Evolutionary conservation across 2,113 vertebrate species (phyloP).

Genomic region (human): DNA sequence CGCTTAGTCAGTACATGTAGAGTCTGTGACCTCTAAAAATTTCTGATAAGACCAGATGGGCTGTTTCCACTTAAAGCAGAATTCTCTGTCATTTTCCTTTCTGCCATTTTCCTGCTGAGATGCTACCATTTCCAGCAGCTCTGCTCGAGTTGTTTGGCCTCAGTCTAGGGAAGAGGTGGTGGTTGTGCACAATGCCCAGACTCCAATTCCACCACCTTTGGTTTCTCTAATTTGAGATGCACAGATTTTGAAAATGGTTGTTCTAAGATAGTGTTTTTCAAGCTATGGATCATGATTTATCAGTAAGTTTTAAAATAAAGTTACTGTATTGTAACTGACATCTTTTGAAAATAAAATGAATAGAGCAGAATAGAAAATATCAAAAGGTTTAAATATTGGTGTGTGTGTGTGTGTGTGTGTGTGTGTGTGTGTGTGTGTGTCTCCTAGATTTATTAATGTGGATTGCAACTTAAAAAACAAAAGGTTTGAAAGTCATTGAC

Average conservation of each 20-base stretch:
- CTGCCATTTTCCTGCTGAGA: neutral
- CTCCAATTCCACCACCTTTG: neutral
- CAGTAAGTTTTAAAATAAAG: neutral
- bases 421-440: neutral
- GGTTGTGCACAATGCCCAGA: too few relatives aligned
- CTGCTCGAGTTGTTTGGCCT: neutral
- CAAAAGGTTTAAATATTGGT: neutral
- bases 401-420: neutral
- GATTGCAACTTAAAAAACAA: neutral
- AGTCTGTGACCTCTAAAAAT: neutral
- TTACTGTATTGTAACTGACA: neutral
- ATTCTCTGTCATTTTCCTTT: neutral
- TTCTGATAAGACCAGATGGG: neutral
- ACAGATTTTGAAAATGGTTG: neutral
- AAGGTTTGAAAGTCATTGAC: neutral
- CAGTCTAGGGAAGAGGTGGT: neutral
- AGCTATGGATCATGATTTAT: neutral
- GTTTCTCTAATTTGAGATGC: neutral
- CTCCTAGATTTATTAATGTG: neutral
- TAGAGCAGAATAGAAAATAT: neutral
- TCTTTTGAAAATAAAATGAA: constrained; percentile 7
- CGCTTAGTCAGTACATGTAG: neutral
- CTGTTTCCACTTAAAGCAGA: neutral
- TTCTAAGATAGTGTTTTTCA: neutral
- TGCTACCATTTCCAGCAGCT: neutral